Conservation (phyloP, 2,113 vertebrate genomes). For the Spermophilus dauricus region DNA sequence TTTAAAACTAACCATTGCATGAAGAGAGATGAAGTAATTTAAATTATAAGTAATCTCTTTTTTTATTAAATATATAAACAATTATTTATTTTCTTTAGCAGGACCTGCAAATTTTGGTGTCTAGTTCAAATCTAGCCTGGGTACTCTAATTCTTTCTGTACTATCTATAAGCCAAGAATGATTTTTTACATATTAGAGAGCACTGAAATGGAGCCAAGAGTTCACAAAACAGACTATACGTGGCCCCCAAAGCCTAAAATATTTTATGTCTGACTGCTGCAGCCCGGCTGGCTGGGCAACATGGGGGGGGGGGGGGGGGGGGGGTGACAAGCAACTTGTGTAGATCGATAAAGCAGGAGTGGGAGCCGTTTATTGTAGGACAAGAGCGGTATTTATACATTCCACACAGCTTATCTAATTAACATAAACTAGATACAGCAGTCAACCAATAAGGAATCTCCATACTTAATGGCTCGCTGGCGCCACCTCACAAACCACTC, state of each 20-base stretch:
- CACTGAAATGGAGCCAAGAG: not conserved
- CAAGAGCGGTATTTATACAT: no score
- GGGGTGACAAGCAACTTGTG: no score
- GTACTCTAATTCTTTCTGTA: not conserved
- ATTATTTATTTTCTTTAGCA: slow-evolving; percentile 43
- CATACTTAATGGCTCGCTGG: no score
- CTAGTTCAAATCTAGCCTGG: not conserved
- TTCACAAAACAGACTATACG: not conserved
- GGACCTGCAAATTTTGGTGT: fast-evolving
- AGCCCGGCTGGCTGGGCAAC: no score
- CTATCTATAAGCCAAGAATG: not conserved
- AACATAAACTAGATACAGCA: no score
- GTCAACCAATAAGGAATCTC: no score
- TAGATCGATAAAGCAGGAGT: no score
- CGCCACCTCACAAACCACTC: no score
- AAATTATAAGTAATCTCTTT: not conserved
- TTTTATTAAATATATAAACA: not conserved
- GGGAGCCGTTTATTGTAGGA: no score
- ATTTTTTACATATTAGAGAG: not conserved
- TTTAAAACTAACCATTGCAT: not conserved
- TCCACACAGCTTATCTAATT: no score
- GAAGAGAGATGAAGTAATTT: not conserved
- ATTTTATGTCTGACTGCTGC: not conserved
- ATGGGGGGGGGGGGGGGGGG: no score
- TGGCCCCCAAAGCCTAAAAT: not conserved